phyloP scores from a whole-genome alignment of 2,113 vertebrate genomes.

The Semnornis frantzii region DNA sequence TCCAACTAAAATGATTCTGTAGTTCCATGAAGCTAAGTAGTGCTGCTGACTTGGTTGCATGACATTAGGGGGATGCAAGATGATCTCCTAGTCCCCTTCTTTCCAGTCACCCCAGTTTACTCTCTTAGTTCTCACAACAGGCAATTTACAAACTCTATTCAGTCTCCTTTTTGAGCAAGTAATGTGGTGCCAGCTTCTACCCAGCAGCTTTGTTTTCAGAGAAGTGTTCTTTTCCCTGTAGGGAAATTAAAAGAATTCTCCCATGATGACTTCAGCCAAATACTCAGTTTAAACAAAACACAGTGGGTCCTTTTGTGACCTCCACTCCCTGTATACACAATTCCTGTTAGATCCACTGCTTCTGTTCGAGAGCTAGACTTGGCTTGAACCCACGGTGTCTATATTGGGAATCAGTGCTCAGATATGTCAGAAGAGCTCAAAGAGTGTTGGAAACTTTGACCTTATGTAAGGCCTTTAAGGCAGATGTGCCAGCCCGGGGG shows the following conservation, averaged over 20 bases:
- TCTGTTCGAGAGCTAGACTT: not conserved
- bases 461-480: not conserved
- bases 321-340: not conserved
- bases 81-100: not conserved
- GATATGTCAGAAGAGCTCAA: conserved; percentile 29
- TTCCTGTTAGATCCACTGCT: not conserved
- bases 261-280: not conserved
- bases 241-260: not conserved
- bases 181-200: not conserved
- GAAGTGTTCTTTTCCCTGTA: not conserved
- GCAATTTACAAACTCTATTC: not conserved
- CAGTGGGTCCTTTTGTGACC: not conserved
- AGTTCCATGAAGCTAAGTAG: not conserved
- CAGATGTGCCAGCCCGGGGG: not conserved
- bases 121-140: not conserved
- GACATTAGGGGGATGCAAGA: not conserved
- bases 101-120: not conserved
- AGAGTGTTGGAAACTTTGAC: not conserved
- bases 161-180: not conserved
- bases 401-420: not conserved
- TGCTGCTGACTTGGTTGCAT: not conserved
- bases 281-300: conserved; percentile 17
- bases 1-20: too few relatives aligned
- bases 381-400: not conserved
- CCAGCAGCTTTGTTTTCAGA: not conserved